A percentile compares a stretch with the other conserved stretches of the same genome.
These are phyloP conservation scores for Diarsia brunnea DNA, from an alignment of 2,888 invertebrate species.

Conservation along the genomic window DNA sequence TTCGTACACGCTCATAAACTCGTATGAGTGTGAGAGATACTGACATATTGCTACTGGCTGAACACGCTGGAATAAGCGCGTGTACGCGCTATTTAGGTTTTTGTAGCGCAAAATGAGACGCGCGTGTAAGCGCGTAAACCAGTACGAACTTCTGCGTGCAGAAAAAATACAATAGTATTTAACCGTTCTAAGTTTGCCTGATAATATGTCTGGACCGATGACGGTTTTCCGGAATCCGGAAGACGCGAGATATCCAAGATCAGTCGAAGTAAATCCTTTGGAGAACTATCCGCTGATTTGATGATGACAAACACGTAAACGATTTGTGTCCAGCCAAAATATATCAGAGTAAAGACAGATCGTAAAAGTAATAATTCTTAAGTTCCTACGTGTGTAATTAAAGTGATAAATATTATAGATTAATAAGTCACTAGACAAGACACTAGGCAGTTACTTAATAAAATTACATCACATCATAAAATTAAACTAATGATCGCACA, in stretches of 20 bases:
- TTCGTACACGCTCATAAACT: not conserved
- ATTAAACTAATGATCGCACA: not conserved
- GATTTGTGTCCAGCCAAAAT: not conserved
- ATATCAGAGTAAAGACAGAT: not conserved
- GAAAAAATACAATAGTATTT: not conserved
- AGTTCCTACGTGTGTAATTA: not conserved
- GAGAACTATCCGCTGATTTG: not conserved
- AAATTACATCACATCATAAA: not conserved
- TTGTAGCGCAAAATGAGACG: not conserved
- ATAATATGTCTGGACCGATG: not conserved
- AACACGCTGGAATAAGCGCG: not conserved
- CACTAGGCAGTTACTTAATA: no score
- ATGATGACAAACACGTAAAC: not conserved
- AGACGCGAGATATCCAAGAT: not conserved
- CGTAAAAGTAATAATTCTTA: not conserved
- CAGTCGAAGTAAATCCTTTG: not conserved
- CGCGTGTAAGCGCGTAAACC: not conserved
- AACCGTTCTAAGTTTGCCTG: not conserved
- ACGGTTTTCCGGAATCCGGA: not conserved
- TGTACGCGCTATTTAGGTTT: not conserved
- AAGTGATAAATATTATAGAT: not conserved
- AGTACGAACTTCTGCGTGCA: not conserved
- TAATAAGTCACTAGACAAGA: not conserved
- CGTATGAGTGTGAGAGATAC: not conserved
- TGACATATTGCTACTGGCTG: not conserved